A percentile compares a stretch with the other conserved stretches of the same genome.
These are phyloP conservation scores for Ganaspis brasiliensis DNA, from an alignment of 2,888 invertebrate genomes.

Conservation along the genomic window DNA sequence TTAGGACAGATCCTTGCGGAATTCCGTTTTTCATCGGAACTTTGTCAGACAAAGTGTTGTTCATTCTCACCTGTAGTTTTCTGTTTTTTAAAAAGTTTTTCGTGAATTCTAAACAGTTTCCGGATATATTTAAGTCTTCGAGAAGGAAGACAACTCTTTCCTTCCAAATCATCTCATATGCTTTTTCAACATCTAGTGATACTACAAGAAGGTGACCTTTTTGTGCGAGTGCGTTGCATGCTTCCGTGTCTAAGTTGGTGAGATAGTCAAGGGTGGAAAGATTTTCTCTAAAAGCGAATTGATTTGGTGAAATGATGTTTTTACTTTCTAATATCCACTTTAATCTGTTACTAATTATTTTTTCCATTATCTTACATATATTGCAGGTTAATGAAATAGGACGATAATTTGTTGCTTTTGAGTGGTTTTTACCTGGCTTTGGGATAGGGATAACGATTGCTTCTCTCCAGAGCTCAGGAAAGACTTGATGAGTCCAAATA, in stretches of 20 bases:
- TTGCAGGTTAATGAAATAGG: constrained; percentile 34
- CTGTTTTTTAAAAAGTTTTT: constrained; percentile 46
- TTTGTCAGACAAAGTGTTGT: constrained; percentile 37
- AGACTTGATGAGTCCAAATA: no score
- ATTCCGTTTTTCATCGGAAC: constrained; percentile 39
- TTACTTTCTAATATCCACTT: constrained; percentile 36
- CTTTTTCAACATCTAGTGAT: constrained; percentile 44
- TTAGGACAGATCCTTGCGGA: constrained; percentile 48
- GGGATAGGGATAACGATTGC: constrained; percentile 41
- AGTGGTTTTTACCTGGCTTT: constrained; percentile 20
- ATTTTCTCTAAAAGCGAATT: constrained; percentile 48
- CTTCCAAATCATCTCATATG: constrained; percentile 51
- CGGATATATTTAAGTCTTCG: constrained; percentile 23
- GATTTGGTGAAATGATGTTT: constrained; percentile 42
- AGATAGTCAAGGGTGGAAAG: constrained; percentile 49
- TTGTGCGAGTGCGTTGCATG: constrained; percentile 49
- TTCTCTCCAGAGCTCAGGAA: not conserved
- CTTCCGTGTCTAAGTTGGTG: constrained; percentile 43
- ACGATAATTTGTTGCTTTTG: constrained; percentile 17
- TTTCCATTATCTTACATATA: constrained; percentile 53
- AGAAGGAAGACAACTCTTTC: constrained; percentile 39
- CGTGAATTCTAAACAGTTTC: constrained; percentile 43
- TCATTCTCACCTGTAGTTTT: constrained; percentile 54
- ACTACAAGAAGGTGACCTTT: constrained; percentile 55
- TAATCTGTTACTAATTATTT: constrained; percentile 47